A percentile compares a stretch with the other conserved stretches of the same genome.
Conservation (phyloP, 2,888 invertebrate species). For the Parascotia fuliginaria region DNA sequence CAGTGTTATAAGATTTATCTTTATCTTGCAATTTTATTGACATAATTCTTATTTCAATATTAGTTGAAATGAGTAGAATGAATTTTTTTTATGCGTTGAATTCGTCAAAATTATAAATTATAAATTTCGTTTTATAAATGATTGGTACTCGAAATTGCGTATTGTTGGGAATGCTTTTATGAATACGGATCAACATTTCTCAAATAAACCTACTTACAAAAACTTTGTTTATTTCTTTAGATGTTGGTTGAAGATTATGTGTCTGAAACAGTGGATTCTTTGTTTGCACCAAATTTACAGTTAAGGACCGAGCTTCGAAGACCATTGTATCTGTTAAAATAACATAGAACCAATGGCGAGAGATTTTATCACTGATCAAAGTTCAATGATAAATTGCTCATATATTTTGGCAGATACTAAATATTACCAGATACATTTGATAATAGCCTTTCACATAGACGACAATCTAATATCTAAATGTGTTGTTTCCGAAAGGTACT, state of each 20-base stretch:
- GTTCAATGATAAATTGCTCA: conserved; percentile 25
- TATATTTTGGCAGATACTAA: conserved; percentile 25
- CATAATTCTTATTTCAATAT: conserved; percentile 11
- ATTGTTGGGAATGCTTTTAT: conserved; percentile 22
- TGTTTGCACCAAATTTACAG: conserved; percentile 53
- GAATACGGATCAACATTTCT: conserved; percentile 22
- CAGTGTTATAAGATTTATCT: no score
- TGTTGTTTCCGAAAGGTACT: conserved; percentile 57
- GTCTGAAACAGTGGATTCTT: conserved; percentile 48
- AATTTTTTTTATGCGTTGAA: no score
- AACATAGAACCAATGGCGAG: conserved; percentile 33
- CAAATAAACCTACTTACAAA: conserved; percentile 17
- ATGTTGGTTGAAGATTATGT: conserved; percentile 38
- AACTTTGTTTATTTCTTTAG: conserved; percentile 33
- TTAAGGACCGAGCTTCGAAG: conserved; percentile 44
- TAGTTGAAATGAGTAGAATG: no score
- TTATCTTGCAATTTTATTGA: conserved; percentile 5
- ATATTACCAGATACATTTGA: conserved; percentile 34
- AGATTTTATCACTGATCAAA: conserved; percentile 28
- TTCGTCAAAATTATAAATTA: no score
- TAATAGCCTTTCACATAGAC: conserved; percentile 56
- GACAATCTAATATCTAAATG: conserved; percentile 42
- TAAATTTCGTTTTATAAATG: no score
- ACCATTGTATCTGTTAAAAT: conserved; percentile 51
- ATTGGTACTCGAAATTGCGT: no score